phyloP scores from a whole-genome alignment of 2,888 invertebrate species.

The Drosophila eohydei region DNA sequence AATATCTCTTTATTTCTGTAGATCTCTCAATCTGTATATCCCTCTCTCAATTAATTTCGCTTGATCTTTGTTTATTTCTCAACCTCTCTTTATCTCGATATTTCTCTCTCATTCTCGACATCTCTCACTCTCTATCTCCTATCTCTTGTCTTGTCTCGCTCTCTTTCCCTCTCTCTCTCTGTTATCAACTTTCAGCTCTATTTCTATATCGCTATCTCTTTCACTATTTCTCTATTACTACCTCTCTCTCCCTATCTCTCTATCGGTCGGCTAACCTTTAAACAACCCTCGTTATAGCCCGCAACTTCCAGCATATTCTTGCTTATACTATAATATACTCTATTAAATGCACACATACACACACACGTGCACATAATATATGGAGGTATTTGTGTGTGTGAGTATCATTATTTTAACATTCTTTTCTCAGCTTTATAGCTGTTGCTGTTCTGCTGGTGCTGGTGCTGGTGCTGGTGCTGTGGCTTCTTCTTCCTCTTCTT shows the following conservation, averaged over 20 bases:
- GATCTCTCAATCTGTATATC: background rate
- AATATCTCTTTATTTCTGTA: too few relatives aligned
- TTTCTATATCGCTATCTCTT: background rate
- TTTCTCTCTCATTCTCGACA: too few relatives aligned
- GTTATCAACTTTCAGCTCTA: too few relatives aligned
- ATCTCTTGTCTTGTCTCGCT: background rate
- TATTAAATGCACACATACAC: constrained; percentile 1
- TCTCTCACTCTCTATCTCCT: too few relatives aligned
- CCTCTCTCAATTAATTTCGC: background rate
- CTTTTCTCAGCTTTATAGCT: constrained; percentile 32
- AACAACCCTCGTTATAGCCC: constrained; percentile 8
- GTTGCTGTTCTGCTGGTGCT: constrained; percentile 16
- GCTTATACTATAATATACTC: constrained; percentile 9
- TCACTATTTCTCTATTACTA: background rate
- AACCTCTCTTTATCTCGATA: background rate
- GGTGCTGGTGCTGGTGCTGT: background rate
- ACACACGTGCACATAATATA: background rate
- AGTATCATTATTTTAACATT: constrained; percentile 39
- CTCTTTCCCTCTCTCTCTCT: background rate
- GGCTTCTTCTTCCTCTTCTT: background rate
- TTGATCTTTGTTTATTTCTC: background rate
- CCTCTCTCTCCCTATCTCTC: background rate
- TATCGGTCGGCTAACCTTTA: constrained; percentile 10
- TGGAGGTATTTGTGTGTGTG: background rate
- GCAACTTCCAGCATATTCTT: background rate